Evolutionary conservation across 2,113 vertebrate species (phyloP).

Genomic region (Cyanistes caeruleus): DNA sequence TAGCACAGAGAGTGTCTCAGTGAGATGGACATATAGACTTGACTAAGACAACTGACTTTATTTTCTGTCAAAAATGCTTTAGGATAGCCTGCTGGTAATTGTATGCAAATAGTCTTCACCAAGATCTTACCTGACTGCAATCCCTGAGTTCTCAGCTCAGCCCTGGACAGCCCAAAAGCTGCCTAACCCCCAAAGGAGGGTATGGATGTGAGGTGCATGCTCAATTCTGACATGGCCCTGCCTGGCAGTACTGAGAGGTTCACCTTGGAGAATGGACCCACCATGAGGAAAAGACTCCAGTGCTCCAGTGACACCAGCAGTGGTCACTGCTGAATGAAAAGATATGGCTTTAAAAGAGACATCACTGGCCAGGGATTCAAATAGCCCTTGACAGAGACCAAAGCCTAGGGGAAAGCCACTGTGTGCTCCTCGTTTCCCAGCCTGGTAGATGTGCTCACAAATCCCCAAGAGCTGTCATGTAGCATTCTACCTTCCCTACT

Average conservation of each 20-base stretch:
- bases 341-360: background rate
- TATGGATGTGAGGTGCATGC: accelerated
- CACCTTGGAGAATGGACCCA: background rate
- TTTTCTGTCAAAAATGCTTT: background rate
- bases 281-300: background rate
- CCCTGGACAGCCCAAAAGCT: background rate
- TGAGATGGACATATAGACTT: background rate
- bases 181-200: background rate
- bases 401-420: background rate
- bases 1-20: background rate
- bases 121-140: background rate
- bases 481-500: background rate
- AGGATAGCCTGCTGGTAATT: background rate
- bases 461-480: background rate
- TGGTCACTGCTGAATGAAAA: background rate
- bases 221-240: background rate
- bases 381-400: background rate
- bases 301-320: background rate
- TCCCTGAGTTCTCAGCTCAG: background rate
- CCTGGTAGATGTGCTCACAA: background rate
- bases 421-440: background rate
- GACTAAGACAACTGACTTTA: background rate
- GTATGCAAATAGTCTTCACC: background rate
- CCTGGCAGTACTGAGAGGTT: background rate
- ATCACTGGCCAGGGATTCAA: background rate